Conservation (phyloP, 2,888 invertebrate species). For the Tetragonula carbonaria region DNA sequence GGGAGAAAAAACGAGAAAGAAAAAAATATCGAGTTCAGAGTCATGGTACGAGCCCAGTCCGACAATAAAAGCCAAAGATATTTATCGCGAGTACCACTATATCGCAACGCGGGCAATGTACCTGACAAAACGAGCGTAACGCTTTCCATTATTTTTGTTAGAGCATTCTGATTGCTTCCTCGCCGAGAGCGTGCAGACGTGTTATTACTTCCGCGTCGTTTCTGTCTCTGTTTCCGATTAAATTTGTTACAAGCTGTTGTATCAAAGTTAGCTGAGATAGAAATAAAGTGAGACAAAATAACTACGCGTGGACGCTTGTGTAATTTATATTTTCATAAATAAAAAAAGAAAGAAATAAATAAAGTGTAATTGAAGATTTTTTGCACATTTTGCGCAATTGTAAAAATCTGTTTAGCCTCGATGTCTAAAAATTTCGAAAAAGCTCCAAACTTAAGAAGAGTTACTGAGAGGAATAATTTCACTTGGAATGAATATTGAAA, state of each 20-base stretch:
- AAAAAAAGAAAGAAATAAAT: no score
- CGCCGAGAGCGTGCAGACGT: constrained; percentile 23
- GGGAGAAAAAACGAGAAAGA: not conserved
- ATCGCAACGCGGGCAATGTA: constrained; percentile 21
- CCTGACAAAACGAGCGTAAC: constrained; percentile 55
- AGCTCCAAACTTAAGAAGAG: no score
- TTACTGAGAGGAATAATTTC: no score
- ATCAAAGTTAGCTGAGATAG: not conserved
- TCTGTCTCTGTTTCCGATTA: not conserved
- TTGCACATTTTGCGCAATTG: no score
- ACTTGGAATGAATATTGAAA: no score
- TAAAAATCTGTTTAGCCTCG: no score
- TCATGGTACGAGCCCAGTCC: constrained; percentile 18
- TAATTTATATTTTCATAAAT: no score
- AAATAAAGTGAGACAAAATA: not conserved
- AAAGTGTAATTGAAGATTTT: no score
- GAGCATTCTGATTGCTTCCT: constrained; percentile 49
- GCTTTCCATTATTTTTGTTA: constrained; percentile 62
- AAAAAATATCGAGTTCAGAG: constrained; percentile 2
- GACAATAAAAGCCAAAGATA: constrained; percentile 52
- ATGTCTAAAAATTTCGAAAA: no score
- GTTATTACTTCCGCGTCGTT: constrained; percentile 43
- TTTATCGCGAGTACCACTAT: constrained; percentile 51
- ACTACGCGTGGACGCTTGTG: no score
- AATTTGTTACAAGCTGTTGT: not conserved